Conservation (phyloP, 2,797 vertebrate species). For the Neosilurus mollespiculum region DNA sequence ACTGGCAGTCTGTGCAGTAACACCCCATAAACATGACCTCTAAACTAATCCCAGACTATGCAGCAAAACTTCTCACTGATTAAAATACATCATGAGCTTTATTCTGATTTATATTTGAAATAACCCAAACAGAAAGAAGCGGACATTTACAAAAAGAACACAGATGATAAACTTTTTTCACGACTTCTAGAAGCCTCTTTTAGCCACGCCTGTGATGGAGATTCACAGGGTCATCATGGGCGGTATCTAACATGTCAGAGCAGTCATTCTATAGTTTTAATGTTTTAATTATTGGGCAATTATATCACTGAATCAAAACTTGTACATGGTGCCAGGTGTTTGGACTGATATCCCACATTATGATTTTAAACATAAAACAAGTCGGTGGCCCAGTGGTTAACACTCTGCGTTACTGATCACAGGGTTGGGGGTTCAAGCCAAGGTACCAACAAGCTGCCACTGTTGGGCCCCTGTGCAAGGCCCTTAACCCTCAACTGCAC, state of each 20-base stretch:
- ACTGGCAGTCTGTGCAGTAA: neutral
- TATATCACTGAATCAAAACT: no score
- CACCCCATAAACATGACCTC: neutral
- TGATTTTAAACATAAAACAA: no score
- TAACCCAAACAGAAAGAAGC: neutral
- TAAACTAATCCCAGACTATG: neutral
- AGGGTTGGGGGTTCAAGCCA: no score
- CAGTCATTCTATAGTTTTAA: neutral
- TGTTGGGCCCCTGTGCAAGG: no score
- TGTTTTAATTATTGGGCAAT: neutral
- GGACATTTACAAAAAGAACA: neutral
- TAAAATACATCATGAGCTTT: neutral
- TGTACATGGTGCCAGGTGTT: neutral
- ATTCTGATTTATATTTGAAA: neutral
- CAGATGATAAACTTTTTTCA: neutral
- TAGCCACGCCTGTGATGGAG: neutral
- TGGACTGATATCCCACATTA: neutral
- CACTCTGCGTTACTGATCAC: no score
- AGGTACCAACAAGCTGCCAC: no score
- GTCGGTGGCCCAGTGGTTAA: no score
- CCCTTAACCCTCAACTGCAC: no score
- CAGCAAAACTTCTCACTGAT: neutral
- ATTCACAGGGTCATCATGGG: neutral
- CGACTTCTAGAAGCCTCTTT: neutral
- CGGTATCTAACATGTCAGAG: neutral